These are phyloP conservation scores for Cecidostiba fungosa DNA, from an alignment of 2,888 invertebrate species.

Conservation along the genomic window DNA sequence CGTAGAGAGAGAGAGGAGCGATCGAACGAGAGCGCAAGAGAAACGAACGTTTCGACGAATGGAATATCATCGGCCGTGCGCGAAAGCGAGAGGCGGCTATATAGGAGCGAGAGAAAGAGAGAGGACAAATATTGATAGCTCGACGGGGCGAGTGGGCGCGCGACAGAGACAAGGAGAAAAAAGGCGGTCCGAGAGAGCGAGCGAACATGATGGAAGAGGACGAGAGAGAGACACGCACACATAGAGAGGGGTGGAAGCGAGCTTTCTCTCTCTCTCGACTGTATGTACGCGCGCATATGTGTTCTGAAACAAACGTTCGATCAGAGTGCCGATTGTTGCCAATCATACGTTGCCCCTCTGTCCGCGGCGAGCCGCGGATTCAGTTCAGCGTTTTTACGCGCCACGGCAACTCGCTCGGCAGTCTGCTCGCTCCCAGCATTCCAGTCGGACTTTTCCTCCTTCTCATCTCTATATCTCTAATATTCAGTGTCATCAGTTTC, in stretches of 20 bases:
- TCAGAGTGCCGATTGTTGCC: constrained; percentile 80
- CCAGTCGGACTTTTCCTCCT: neutral
- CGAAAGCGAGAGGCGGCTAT: constrained; percentile 41
- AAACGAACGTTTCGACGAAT: constrained; percentile 63
- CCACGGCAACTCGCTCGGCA: constrained; percentile 69
- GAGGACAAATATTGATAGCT: constrained; percentile 65
- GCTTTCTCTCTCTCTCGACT: constrained; percentile 26
- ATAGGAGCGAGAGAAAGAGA: constrained; percentile 55
- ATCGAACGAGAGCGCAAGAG: neutral
- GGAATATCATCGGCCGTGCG: constrained; percentile 59
- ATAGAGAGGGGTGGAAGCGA: constrained; percentile 28
- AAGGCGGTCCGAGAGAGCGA: constrained; percentile 39
- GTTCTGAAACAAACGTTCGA: constrained; percentile 79
- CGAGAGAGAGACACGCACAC: constrained; percentile 21
- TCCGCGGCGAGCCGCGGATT: constrained; percentile 74
- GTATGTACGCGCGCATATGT: constrained; percentile 66
- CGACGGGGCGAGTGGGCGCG: constrained; percentile 37
- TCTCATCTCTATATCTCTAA: no score
- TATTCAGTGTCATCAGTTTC: neutral
- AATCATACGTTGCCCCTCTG: constrained; percentile 79
- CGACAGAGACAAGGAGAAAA: constrained; percentile 51
- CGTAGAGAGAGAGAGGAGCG: neutral
- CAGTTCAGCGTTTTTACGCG: constrained; percentile 79
- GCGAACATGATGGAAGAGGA: constrained; percentile 48
- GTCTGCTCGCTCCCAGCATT: constrained; percentile 1